Conservation (phyloP, 2,113 vertebrate genomes). For the Lepisosteus osseus region DNA sequence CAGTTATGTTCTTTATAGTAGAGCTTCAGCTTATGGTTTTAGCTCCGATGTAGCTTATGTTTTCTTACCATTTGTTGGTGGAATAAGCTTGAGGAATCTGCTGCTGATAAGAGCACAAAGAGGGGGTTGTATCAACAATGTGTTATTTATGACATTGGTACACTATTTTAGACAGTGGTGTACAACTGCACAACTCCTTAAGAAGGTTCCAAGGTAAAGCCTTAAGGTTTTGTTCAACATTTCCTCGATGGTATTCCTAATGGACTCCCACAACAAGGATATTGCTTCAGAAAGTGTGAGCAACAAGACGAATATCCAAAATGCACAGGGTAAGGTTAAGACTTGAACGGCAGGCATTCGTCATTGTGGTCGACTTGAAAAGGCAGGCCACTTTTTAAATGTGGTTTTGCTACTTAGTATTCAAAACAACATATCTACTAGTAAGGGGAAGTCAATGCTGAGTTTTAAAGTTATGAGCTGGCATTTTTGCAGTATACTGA, state of each 20-base stretch:
- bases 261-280: too few species aligned
- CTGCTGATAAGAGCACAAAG: neutral
- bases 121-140: constrained; percentile 13
- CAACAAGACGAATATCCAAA: constrained; percentile 34
- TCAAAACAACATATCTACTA: neutral
- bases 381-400: neutral
- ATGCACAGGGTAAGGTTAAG: constrained; percentile 41
- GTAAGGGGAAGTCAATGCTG: neutral
- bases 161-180: constrained; percentile 19
- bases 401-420: neutral
- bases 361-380: neutral
- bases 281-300: constrained; percentile 3
- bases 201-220: too few species aligned
- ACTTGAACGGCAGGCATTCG: neutral
- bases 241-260: too few species aligned
- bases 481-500: neutral
- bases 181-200: too few species aligned
- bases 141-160: constrained; percentile 22
- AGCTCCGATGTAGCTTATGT: too few species aligned
- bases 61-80: too few species aligned
- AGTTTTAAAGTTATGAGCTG: too few species aligned
- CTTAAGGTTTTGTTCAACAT: too few species aligned
- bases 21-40: too few species aligned
- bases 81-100: too few species aligned
- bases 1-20: too few species aligned